Base-by-base conservation (phyloP, 2,888 invertebrate genomes). In the Cheilosia impressa region DNA sequence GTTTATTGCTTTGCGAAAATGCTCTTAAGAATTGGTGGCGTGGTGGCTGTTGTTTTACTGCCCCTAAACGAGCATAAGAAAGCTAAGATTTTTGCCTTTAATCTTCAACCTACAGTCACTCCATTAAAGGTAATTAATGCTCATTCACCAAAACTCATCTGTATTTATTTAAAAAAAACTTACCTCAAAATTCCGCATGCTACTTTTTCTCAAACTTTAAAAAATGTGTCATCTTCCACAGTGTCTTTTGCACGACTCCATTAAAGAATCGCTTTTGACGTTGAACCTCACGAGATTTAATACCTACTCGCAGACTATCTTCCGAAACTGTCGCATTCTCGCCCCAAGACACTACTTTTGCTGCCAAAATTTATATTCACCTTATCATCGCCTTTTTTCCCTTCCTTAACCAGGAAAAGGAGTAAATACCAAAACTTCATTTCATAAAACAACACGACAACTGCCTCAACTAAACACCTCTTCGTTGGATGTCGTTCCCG, bases 401-500 rank as follows among this genome's bases (percentile, higher is more conserved):
- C 47, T 10, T 10, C 10, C 15, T 9, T 34, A 34, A 19, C 57
- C 31, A 17, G 47, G 45, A 62, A 72, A 72, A 24, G 22, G 38
- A 83, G 78, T 72, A 77, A 85, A 85, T 85, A 77, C 71, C 38
- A 58, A 68, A 81, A 81, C 72, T 85, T 85, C 58, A 77, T 77
- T 76, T 76, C 69, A 62, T 72, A 76, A 62, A 80, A 84, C 65
- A 78, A 84, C 77, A 78, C 63, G 73, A 75, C 84, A 80, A 81
- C 85, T 72, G 55, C 55, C 62, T 62, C 66, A 71, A 76, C 53
- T 73, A 80, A 80, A 65, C 84, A 80, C 73, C 72, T 55, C 19
- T n/a, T 60, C 43, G n/a, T 4, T 15, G 22, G n/a, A 4, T 15
- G 22, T 15, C 15, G n/a, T 50, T 65, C 80, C 47, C 27, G 10